phyloP scores from a whole-genome alignment of 2,113 vertebrate species.

The Rhodinocichla rosea region DNA sequence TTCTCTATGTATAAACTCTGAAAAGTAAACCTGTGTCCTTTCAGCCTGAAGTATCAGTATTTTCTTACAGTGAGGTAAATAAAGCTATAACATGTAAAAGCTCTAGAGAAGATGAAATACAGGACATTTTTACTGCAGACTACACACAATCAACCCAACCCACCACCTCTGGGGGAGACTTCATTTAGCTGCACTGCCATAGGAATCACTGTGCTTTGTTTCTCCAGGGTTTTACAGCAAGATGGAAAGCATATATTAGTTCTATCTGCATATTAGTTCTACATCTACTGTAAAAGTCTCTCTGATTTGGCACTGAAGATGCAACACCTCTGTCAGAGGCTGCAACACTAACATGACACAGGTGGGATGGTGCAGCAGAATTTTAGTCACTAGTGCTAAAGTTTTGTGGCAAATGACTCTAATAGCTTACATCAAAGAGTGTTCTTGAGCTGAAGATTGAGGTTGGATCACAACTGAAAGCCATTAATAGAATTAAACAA shows the following conservation, averaged over 20 bases:
- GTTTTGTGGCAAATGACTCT: background rate
- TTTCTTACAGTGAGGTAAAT: background rate
- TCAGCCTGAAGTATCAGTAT: background rate
- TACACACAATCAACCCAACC: background rate
- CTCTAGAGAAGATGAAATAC: background rate
- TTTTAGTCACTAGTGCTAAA: background rate
- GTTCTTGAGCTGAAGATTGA: background rate
- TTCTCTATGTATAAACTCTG: background rate
- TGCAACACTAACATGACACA: background rate
- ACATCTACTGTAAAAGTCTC: background rate
- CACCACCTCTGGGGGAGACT: background rate
- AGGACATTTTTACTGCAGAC: background rate
- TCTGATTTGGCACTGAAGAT: background rate
- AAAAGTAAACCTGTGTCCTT: background rate
- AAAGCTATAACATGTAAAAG: background rate
- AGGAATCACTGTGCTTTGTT: background rate
- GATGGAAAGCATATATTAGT: background rate
- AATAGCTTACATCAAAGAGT: background rate
- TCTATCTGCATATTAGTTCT: background rate
- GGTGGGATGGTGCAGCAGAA: background rate
- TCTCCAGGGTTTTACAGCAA: background rate
- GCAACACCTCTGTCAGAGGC: background rate
- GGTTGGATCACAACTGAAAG: background rate
- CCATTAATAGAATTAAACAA: background rate
- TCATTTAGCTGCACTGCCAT: background rate